phyloP scores from a whole-genome alignment of 2,888 invertebrate species.

The Halictus quadricinctus region DNA sequence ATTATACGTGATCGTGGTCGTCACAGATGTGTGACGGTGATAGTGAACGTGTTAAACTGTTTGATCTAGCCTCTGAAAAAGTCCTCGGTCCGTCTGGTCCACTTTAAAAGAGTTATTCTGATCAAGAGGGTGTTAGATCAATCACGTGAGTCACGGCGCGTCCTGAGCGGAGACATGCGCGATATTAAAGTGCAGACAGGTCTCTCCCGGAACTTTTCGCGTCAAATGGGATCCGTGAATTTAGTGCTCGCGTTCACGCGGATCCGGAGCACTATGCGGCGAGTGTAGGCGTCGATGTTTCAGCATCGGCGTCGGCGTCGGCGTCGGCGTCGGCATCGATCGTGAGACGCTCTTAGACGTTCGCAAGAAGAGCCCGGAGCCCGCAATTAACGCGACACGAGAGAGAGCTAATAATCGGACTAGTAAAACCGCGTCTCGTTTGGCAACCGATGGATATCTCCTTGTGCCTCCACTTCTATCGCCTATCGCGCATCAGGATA shows the following conservation, averaged over 20 bases:
- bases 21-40: too few relatives aligned
- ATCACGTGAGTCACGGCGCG: background rate
- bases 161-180: background rate
- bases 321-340: background rate
- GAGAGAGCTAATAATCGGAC: slow-evolving; percentile 60
- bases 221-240: too few relatives aligned
- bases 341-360: background rate
- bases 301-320: background rate
- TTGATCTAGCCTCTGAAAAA: background rate
- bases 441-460: slow-evolving; percentile 78
- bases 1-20: too few relatives aligned
- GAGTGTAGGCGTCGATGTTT: background rate
- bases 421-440: slow-evolving; percentile 63
- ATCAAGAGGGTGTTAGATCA: background rate
- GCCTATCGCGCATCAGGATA: slow-evolving; percentile 15
- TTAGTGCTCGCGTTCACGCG: background rate
- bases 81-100: background rate
- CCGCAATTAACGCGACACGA: slow-evolving; percentile 63
- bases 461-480: background rate
- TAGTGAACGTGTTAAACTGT: too few relatives aligned
- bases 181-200: background rate
- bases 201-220: too few relatives aligned
- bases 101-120: background rate
- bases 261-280: background rate
- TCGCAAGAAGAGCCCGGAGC: slow-evolving; percentile 25